Percentiles rank a stretch among this genome's conserved stretches.
phyloP scores from a whole-genome alignment of 2,113 vertebrate species.

The Salvelinus namaycush region DNA sequence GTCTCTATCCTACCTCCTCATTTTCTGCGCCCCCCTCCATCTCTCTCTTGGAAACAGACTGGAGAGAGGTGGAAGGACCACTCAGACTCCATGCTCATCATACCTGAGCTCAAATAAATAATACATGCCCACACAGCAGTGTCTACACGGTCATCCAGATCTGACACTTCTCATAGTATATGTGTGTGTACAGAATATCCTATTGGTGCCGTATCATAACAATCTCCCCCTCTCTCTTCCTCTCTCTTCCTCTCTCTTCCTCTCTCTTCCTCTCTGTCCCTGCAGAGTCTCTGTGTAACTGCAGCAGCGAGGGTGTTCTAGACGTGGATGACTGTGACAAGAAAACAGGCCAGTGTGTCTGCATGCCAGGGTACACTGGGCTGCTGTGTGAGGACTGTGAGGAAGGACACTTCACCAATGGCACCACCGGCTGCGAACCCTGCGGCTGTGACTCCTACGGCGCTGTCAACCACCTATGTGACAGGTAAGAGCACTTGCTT shows the following conservation, averaged over 20 bases:
- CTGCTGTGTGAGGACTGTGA: constrained; percentile 77
- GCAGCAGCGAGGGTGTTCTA: constrained; percentile 72
- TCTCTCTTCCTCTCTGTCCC: constrained; percentile 8
- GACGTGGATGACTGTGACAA: constrained; percentile 68
- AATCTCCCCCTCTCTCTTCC: not conserved
- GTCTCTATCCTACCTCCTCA: not conserved
- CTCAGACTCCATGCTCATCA: constrained; percentile 32
- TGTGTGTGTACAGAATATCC: not conserved
- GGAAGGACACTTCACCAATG: constrained; percentile 75
- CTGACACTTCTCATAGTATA: constrained; percentile 27
- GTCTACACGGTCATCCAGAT: constrained; percentile 29
- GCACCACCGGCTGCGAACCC: constrained; percentile 71
- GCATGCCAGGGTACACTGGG: constrained; percentile 67
- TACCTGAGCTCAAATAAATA: constrained; percentile 60
- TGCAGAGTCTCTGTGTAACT: constrained; percentile 68
- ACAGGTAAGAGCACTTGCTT: constrained; percentile 66
- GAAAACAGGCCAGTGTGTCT: constrained; percentile 71
- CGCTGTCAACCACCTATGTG: constrained; percentile 65
- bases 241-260: not conserved
- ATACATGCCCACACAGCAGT: constrained; percentile 42
- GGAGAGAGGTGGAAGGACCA: too few species aligned
- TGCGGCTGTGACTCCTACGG: constrained; percentile 76
- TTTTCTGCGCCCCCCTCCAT: not conserved
- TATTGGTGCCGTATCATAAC: not conserved
- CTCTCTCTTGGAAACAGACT: not conserved